phyloP scores from a whole-genome alignment of 2,113 vertebrate species.

The Lampris megalopsis region DNA sequence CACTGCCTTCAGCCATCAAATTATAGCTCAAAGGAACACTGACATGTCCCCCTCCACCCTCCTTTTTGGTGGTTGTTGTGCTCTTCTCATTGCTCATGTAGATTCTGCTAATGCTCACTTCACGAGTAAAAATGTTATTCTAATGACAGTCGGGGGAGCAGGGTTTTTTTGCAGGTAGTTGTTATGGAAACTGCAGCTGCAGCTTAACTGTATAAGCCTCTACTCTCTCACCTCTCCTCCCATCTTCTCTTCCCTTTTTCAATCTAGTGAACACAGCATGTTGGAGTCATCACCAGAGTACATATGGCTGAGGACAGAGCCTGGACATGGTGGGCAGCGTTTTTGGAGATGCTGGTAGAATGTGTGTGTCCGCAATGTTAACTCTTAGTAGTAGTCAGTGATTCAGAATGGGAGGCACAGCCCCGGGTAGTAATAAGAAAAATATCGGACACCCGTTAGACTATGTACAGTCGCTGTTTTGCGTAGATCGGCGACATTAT shows the following conservation, averaged over 20 bases:
- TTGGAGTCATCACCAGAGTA: conserved; percentile 70
- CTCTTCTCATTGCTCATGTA: conserved; percentile 68
- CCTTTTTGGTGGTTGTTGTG: conserved; percentile 21
- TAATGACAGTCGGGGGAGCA: conserved; percentile 75
- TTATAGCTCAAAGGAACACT: conserved; percentile 35
- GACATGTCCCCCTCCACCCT: not conserved
- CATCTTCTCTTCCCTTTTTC: conserved; percentile 54
- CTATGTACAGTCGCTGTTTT: not conserved
- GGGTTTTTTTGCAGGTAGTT: conserved; percentile 77
- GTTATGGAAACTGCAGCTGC: conserved; percentile 83
- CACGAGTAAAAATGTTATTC: conserved; percentile 76
- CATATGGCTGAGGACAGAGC: conserved; percentile 69
- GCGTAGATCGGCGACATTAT: too few species aligned
- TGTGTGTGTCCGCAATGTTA: conserved; percentile 10
- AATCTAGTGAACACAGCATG: conserved; percentile 67
- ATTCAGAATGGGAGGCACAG: not conserved
- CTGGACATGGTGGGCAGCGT: conserved; percentile 48
- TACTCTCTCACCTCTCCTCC: conserved; percentile 24
- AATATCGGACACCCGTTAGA: not conserved
- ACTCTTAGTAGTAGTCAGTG: not conserved
- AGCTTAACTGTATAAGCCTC: conserved; percentile 71
- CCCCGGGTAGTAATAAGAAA: not conserved
- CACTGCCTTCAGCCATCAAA: conserved; percentile 31
- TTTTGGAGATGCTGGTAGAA: conserved; percentile 30
- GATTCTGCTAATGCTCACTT: conserved; percentile 73